Conservation (phyloP, 2,113 vertebrate species). For the Cephalopterus ornatus region DNA sequence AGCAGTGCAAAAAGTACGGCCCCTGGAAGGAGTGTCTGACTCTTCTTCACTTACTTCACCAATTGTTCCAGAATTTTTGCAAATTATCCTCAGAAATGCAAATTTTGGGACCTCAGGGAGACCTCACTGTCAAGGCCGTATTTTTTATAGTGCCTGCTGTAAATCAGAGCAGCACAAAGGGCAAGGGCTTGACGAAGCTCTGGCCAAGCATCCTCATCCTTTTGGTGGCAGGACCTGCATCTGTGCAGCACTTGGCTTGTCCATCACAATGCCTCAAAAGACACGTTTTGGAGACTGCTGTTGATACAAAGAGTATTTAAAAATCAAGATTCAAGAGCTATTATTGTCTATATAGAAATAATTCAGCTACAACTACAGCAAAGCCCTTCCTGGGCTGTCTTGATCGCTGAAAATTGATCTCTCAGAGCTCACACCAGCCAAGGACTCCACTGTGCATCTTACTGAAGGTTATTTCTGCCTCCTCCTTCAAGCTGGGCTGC, state of each 20-base stretch:
- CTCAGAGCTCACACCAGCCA: neutral
- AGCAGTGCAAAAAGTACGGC: slow-evolving; percentile 29
- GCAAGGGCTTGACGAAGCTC: neutral
- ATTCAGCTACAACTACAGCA: neutral
- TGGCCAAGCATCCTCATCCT: neutral
- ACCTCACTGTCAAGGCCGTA: slow-evolving; percentile 61
- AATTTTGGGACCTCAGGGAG: neutral
- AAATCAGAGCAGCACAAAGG: neutral
- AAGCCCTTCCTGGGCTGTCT: neutral
- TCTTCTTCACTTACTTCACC: slow-evolving; percentile 64
- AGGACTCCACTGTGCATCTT: neutral
- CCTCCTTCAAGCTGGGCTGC: neutral
- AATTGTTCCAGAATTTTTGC: slow-evolving; percentile 67
- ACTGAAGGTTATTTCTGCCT: neutral
- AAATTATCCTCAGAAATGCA: slow-evolving; percentile 59
- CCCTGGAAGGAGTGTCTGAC: neutral
- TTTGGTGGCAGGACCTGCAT: neutral
- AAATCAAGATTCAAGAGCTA: neutral
- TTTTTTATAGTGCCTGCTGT: neutral
- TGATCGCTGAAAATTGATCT: neutral
- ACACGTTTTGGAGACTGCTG: neutral
- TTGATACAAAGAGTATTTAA: neutral
- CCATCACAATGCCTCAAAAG: neutral
- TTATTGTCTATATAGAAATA: neutral
- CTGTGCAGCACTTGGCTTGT: neutral